Evolutionary conservation across 2,113 vertebrate species (phyloP), one percentile per base, ranked within the genome.

Genomic region (Chroicocephalus ridibundus): DNA sequence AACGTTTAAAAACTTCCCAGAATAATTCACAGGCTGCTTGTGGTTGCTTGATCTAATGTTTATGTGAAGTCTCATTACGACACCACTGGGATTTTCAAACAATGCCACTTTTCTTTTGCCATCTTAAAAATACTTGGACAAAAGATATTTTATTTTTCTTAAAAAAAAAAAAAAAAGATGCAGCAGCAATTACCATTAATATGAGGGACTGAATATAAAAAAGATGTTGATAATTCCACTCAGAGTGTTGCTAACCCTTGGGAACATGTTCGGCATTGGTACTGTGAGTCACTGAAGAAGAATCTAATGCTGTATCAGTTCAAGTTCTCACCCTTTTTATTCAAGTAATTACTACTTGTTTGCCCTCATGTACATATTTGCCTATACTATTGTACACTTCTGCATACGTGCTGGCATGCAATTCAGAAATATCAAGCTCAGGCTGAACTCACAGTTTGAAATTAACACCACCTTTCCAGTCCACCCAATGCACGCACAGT

Each of bases 1-100:
- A 69, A 94, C 32, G 0, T 95, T 97, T 97, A 96, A 97, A 97
- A 95, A 96, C 94, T 97, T 97, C 84, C 84, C 88, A 92, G 96
- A 97, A 97, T 95, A 96, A 97, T 97, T 98, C 85, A 89, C 61
- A 92, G 91, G 84, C 54, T 93, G 83, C 72, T 97, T 96, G 74
- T 74, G 88, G 89, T 86, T 95, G 54, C 96, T 97, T 93, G 82
- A 97, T 96, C 82, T 89, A 91, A 93, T 69, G 89, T 93, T 96
- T 94, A 93, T 95, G 83, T 96, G 86, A 95, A 86, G 93, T 95
- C 82, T 97, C 82, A 88, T 95, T 96, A 96, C 12, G 36, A 92
- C 75, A 82, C 79, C 62, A 51, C 75, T 83, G 91, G 87, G 85
- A 87, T 96, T 97, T 97, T 95, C 91, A 96, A 93, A 97, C 82